These are phyloP conservation scores for Acanthoscelides obtectus DNA, from an alignment of 2,888 invertebrate species.

Conservation along the genomic window DNA sequence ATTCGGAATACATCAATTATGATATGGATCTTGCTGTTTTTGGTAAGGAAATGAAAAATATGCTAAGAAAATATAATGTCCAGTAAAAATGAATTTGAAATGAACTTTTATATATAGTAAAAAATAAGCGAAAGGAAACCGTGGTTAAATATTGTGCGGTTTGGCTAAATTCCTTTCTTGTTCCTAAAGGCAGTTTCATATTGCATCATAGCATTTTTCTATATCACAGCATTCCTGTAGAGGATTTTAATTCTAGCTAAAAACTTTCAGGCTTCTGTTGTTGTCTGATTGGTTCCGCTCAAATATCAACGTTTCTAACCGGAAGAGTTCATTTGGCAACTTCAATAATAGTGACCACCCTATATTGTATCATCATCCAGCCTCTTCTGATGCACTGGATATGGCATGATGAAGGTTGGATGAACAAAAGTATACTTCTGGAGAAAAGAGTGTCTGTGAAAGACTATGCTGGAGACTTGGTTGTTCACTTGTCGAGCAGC, in stretches of 20 bases:
- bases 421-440: conserved; percentile 29
- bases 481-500: conserved; percentile 37
- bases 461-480: conserved; percentile 38
- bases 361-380: conserved; percentile 35
- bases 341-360: conserved; percentile 24
- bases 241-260: no score
- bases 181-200: no score
- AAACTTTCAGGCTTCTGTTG: conserved; percentile 34
- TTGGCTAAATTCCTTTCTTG: no score
- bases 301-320: conserved; percentile 36
- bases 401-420: conserved; percentile 41
- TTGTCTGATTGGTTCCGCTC: conserved; percentile 37
- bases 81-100: background rate
- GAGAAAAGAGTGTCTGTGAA: conserved; percentile 29
- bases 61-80: background rate
- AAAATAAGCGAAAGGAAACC: no score
- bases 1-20: conserved; percentile 9
- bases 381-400: conserved; percentile 43
- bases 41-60: conserved; percentile 5
- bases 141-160: no score
- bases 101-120: no score
- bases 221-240: no score
- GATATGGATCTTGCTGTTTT: conserved; percentile 12
- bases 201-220: no score
- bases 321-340: conserved; percentile 37